phyloP scores from a whole-genome alignment of 2,888 invertebrate species.

The Drosophila melanosoma region DNA sequence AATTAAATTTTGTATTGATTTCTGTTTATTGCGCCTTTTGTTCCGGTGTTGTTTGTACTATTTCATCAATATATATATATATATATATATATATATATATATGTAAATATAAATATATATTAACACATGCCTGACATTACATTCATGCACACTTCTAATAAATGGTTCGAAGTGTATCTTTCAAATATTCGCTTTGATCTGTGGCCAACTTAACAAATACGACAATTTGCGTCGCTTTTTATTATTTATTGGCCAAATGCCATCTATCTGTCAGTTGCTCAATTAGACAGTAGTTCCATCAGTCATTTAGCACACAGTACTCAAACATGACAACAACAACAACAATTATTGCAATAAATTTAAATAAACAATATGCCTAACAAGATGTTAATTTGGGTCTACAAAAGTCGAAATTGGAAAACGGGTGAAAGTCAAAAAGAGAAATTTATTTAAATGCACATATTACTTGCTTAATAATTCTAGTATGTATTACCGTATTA shows the following conservation, averaged over 20 bases:
- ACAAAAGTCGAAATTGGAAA: neutral
- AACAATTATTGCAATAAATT: slow-evolving; percentile 5
- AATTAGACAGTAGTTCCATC: slow-evolving; percentile 30
- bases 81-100: slow-evolving; percentile 2
- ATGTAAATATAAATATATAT: neutral
- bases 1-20: slow-evolving; percentile 33
- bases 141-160: neutral
- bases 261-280: slow-evolving; percentile 21
- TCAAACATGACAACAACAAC: slow-evolving; percentile 8
- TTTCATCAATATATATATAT: neutral
- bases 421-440: neutral
- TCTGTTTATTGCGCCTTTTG: slow-evolving; percentile 15
- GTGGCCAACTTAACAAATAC: slow-evolving; percentile 53
- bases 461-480: neutral
- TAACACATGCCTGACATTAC: neutral
- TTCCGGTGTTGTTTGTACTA: slow-evolving; percentile 28
- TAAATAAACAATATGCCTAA: neutral
- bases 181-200: slow-evolving; percentile 43
- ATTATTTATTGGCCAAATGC: slow-evolving; percentile 47
- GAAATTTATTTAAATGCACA: neutral
- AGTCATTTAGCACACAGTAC: slow-evolving; percentile 13
- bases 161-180: slow-evolving; percentile 24
- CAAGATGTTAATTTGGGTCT: neutral
- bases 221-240: slow-evolving; percentile 44
- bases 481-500: too few relatives aligned